Evolutionary conservation across 2,113 vertebrate species (phyloP).

Genomic region (Microcebus lehilahytsara): DNA sequence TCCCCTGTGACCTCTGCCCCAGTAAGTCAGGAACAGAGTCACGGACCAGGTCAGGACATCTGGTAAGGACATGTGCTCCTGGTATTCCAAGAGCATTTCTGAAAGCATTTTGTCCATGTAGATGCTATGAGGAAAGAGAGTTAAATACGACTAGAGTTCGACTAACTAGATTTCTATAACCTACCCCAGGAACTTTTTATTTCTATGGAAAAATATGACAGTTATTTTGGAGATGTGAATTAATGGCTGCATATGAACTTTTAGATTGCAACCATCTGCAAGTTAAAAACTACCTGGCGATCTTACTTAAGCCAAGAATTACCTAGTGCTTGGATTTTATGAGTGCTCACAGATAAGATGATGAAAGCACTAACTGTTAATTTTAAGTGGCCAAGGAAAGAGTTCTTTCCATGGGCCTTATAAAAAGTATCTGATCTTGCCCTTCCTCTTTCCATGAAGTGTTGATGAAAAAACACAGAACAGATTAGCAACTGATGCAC

Average conservation of each 20-base stretch:
- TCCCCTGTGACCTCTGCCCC: not conserved
- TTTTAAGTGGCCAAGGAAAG: not conserved
- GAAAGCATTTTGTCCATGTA: not conserved
- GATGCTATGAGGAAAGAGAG: not conserved
- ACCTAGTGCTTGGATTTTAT: not conserved
- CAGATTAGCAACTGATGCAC: not conserved
- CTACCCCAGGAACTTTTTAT: not conserved
- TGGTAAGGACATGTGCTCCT: not conserved
- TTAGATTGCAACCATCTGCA: not conserved
- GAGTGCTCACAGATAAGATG: not conserved
- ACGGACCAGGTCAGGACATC: not conserved
- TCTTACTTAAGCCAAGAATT: not conserved
- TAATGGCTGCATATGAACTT: not conserved
- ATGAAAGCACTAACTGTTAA: not conserved
- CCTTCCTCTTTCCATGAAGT: not conserved
- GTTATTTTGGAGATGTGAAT: not conserved
- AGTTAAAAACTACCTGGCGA: not conserved
- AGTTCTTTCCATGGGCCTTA: fast-evolving
- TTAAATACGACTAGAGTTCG: not conserved
- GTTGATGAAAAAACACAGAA: not conserved
- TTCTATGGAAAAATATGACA: not conserved
- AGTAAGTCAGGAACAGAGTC: not conserved
- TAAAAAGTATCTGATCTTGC: not conserved
- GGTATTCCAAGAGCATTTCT: not conserved
- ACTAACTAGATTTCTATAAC: not conserved